Evolutionary conservation across 1,140 invertebrate genomes (phyloP), one percentile per base, ranked within the genome.

Genomic region (Heliothis virescens): DNA sequence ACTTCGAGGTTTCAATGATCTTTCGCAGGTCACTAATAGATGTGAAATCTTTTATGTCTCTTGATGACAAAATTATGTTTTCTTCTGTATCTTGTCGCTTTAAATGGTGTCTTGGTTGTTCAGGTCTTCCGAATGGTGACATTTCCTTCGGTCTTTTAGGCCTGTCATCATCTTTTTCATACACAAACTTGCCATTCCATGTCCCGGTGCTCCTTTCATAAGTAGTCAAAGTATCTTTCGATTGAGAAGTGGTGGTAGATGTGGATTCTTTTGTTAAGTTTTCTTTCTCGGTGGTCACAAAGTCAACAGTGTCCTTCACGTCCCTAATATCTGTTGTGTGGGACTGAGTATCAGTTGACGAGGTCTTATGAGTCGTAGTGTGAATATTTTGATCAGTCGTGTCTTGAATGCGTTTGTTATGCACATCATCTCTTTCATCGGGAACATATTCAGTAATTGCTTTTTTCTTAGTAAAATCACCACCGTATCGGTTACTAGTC

Each of bases 41-140:
- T 62, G 93, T 94, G 78, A 94, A 94, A 84, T 94, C 93, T 89
- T 93, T 94, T 60, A 94, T 94, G 69, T 94, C 92, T 74, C 90
- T 89, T 52, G 93, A 94, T 65, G 93, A 94, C 57, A 94, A 83
- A 82, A 94, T 94, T 50, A 94, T 94, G 78, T 94, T 94, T 79
- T 94, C 93, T 82, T 94, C 87, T 15, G 93, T 94, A 73, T 94
- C 93, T 85, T 94, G 93, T 60, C 93, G 87, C 84, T 93, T 93
- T 62, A 94, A 80, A 63, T 94, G 93, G 79, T 92, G 93, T 79
- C 86, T 90, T n/a, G 91, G 92, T 77, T 91, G 88, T 71, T 94
- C 93, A 21, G 92, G 88, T 65, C 81, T 89, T 21, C 91, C 93
- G 83, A 94, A 94, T 26, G 93, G 93, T 16, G 93, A 92, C 87